Evolutionary conservation across 2,113 vertebrate species (phyloP), one percentile per base, ranked within the genome.

Genomic region (Cynopterus brachyotis): DNA sequence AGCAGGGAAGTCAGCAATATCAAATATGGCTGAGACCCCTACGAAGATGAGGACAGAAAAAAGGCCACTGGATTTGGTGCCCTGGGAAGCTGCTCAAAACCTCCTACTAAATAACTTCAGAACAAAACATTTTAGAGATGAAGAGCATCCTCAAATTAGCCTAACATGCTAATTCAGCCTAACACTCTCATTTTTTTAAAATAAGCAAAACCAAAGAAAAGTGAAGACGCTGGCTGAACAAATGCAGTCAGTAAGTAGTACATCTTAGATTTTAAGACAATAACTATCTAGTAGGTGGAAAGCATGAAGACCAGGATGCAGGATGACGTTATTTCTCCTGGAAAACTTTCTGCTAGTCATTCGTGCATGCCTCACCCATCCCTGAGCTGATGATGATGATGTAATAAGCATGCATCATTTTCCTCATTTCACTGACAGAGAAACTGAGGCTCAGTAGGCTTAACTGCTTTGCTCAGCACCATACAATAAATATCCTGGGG

Each of bases 231-330:
- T 3, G 30, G 69, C 15, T 47, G 19, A 50, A 57, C 47, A 19
- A 26, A 4, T 0, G 4, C 0, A 16, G 73, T 78, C 6, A 5
- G 73, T 35, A 6, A 45, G 3, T 6, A 53, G n/a, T 0, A 92
- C 81, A 26, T 6, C 9, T 16, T 6, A 37, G 47, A 35, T 28
- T 24, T 13, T 7, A 37, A 67, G 47, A 35, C 2, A 37, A 11
- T 2, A 37, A 20, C 35, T 20, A n/a, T 42, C 50, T 9, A 5
- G 5, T 3, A 9, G 53, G 78, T 17, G 57, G 50, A 62, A 69
- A 64, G 67, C 35, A 32, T 1, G 12, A 32, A 70, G 40, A n/a
- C 40, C 45, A 62, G 62, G 40, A 45, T 13, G 78, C 32, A 82
- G 66, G 50, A 4, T 19, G 24, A 2, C 2, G 9, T 4, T 9